These are phyloP conservation scores for Metridium senile DNA, from an alignment of 92 coral and sea anemone species.

Conservation along the genomic window DNA sequence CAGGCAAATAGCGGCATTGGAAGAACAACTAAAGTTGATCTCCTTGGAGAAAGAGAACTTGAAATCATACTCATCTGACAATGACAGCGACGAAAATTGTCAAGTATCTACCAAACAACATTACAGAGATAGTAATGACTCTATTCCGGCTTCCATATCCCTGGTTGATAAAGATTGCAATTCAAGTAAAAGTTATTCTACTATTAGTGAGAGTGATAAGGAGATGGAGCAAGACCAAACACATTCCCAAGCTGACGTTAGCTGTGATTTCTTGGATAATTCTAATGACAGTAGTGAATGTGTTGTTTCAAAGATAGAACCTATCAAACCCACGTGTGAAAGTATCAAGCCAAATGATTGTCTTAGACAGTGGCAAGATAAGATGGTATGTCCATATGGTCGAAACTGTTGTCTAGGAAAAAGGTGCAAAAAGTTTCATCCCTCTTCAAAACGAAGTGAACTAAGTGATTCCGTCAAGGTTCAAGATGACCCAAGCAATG, in stretches of 20 bases:
- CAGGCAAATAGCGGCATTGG: constrained; percentile 21
- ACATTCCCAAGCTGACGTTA: no score
- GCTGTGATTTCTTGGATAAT: neutral
- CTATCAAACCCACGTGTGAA: neutral
- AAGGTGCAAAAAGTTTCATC: constrained; percentile 64
- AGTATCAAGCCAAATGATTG: neutral
- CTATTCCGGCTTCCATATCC: neutral
- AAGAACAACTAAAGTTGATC: constrained; percentile 21
- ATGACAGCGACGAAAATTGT: neutral
- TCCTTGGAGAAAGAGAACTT: constrained; percentile 23
- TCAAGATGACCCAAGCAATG: neutral
- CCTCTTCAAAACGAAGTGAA: constrained; percentile 5
- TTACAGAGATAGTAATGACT: neutral
- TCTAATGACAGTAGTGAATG: neutral
- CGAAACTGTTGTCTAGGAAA: constrained; percentile 83
- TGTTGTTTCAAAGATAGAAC: neutral
- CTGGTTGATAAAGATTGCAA: neutral
- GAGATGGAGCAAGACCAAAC: no score
- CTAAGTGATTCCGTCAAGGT: neutral
- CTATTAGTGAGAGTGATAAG: neutral
- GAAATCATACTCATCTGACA: neutral
- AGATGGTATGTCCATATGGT: constrained; percentile 61
- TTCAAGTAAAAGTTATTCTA: neutral
- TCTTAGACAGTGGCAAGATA: neutral
- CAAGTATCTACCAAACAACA: neutral